These are phyloP conservation scores for Nemapogon koenigi DNA, from an alignment of 2,888 invertebrate species.

Conservation along the genomic window DNA sequence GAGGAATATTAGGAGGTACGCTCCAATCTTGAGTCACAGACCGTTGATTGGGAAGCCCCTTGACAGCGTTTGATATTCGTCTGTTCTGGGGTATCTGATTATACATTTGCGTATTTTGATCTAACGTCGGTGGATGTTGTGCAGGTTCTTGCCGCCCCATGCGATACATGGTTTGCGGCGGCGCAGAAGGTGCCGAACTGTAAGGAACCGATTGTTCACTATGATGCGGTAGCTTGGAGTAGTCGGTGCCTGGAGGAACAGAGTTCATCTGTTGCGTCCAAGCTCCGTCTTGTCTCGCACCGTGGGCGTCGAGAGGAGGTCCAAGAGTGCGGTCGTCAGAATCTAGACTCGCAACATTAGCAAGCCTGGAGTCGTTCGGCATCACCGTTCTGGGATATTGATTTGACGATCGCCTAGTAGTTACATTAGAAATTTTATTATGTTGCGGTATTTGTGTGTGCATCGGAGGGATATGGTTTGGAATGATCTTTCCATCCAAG, in stretches of 20 bases:
- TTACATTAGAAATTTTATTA: constrained; percentile 41
- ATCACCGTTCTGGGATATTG: constrained; percentile 33
- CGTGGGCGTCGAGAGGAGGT: constrained; percentile 35
- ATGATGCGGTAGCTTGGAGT: constrained; percentile 11
- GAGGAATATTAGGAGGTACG: constrained; percentile 24
- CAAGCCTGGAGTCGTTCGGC: constrained; percentile 38
- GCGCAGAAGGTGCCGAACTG: background rate
- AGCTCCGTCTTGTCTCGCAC: constrained; percentile 34
- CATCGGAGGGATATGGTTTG: constrained; percentile 63
- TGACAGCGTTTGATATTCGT: constrained; percentile 35
- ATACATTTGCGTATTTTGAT: constrained; percentile 33
- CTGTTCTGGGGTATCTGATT: constrained; percentile 35
- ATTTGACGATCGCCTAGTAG: constrained; percentile 46
- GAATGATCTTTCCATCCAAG: constrained; percentile 62
- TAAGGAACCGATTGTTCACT: background rate
- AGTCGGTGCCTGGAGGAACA: constrained; percentile 21
- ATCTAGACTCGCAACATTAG: constrained; percentile 40
- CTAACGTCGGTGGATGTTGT: constrained; percentile 38
- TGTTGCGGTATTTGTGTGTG: constrained; percentile 55
- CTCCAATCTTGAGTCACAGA: constrained; percentile 38
- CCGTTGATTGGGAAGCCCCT: constrained; percentile 37
- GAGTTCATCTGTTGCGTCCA: constrained; percentile 24
- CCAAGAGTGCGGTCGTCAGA: constrained; percentile 39
- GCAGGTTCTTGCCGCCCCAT: constrained; percentile 33
- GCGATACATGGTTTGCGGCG: constrained; percentile 17